These are phyloP conservation scores for Chromobotia macracanthus DNA, from an alignment of 2,797 vertebrate genomes.

Conservation along the genomic window DNA sequence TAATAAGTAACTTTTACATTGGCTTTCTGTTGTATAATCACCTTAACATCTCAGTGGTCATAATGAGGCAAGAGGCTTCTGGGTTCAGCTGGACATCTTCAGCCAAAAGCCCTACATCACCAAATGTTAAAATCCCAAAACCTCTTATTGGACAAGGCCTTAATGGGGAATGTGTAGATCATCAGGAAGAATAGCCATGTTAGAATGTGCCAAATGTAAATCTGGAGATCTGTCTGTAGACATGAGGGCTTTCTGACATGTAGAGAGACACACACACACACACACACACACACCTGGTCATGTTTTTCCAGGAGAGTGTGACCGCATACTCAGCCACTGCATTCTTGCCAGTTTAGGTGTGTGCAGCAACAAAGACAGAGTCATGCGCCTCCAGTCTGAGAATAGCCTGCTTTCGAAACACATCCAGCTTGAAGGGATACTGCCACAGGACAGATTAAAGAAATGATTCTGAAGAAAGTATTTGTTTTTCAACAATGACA, in stretches of 20 bases:
- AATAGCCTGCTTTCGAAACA: constrained; percentile 92
- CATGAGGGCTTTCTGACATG: too few relatives aligned
- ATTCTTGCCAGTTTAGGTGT: constrained; percentile 92
- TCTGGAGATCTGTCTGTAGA: not conserved
- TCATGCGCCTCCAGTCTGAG: constrained; percentile 86
- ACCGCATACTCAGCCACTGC: constrained; percentile 94
- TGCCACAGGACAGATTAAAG: constrained; percentile 56
- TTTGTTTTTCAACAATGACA: too few relatives aligned
- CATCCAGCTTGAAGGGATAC: constrained; percentile 91
- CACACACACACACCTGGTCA: constrained; percentile 83
- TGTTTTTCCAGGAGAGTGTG: constrained; percentile 91
- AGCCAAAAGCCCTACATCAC: constrained; percentile 88
- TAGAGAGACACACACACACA: too few relatives aligned
- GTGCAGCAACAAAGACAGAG: constrained; percentile 90
- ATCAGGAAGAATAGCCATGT: constrained; percentile 3
- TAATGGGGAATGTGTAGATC: constrained; percentile 93
- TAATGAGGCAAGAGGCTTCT: constrained; percentile 90
- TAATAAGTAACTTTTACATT: not conserved
- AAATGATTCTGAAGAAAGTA: not conserved
- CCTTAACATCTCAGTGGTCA: constrained; percentile 95
- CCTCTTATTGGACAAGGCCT: constrained; percentile 94
- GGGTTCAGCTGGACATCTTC: constrained; percentile 91
- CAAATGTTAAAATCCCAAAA: constrained; percentile 92
- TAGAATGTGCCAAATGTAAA: not conserved
- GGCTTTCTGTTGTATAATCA: constrained; percentile 49